Conservation (phyloP, 2,888 invertebrate genomes). For the Chymomyza fuscimana region DNA sequence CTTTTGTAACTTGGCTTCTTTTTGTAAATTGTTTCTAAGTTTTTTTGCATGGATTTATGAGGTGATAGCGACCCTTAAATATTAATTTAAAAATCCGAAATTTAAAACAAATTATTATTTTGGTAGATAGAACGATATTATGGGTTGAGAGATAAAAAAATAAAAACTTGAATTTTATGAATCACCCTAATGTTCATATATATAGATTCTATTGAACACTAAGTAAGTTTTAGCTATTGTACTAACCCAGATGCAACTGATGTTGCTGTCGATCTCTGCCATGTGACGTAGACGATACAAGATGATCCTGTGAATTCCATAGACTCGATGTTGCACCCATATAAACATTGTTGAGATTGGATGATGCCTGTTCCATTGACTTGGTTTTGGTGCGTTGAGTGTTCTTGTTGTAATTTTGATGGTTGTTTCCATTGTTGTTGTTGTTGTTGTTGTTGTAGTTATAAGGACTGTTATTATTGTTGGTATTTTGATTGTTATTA, state of each 20-base stretch:
- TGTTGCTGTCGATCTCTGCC: conserved; percentile 72
- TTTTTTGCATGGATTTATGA: no score
- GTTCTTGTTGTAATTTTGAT: conserved; percentile 62
- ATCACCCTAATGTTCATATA: no score
- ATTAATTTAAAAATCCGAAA: no score
- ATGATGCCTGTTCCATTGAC: conserved; percentile 65
- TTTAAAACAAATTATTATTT: no score
- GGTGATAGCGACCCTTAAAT: no score
- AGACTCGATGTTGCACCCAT: conserved; percentile 78
- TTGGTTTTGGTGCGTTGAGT: conserved; percentile 73
- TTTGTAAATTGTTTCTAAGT: no score
- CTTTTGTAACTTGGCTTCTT: no score
- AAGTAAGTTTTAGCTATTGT: neutral
- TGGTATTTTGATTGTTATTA: conserved; percentile 71
- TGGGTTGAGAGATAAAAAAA: no score
- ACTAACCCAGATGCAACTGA: conserved; percentile 72
- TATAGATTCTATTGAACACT: no score
- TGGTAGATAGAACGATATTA: no score
- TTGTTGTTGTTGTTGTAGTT: conserved; percentile 57
- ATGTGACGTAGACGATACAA: conserved; percentile 41
- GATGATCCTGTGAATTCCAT: conserved; percentile 78
- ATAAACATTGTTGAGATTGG: conserved; percentile 76
- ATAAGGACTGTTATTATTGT: conserved; percentile 65
- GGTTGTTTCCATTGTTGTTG: conserved; percentile 9
- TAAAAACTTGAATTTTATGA: no score